Base-by-base conservation (phyloP, 1,140 invertebrate species). In the Heliconius congener region DNA sequence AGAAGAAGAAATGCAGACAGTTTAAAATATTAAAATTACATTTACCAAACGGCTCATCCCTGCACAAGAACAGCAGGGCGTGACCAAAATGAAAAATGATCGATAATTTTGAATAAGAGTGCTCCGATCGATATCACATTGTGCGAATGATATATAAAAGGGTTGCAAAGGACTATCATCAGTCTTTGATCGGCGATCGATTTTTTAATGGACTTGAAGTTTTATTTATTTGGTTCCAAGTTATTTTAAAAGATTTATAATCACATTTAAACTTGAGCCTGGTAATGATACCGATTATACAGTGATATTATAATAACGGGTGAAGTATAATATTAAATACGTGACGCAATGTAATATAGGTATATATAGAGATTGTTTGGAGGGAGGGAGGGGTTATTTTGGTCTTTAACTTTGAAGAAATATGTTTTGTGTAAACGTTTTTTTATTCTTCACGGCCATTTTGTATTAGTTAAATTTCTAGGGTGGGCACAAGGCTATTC, bases 1-100 rank as follows among this genome's bases (percentile, higher is more conserved):
- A 23, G 23, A 23, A 23, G 23, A 23, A 23, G 23, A 23, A 23
- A 23, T 23, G 23, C 23, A 23, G 23, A 23, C 23, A 66, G 4
- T 8, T 27, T 30, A 13, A 30, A 66, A 19, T 52, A 52, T 19
- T 52, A 18, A 66, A 30, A 16, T 3, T 66, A 6, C 60, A 66
- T 6, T 6, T 66, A 66, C 60, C 9, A 66, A 23, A 57, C 19
- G 60, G 11, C 27, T n/a, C n/a, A 66, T 66, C 27, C 27, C 23
- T 66, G 13, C 60, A 13, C 27, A 66, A 30, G 30, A 66, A 16
- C 60, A 66, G 60, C 11, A 66, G 27, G 60, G 60, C 60, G 84
- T 84, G 78, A 87, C 85, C 77, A 73, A 83, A 81, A 85, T 85
- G 83, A 85, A 83, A 85, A 85, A 86, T 87, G 83, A 86, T 86